Percentiles rank a stretch among this genome's conserved stretches.
These are phyloP conservation scores for Archips crataeganus DNA, from an alignment of 2,888 invertebrate species.

Conservation along the genomic window DNA sequence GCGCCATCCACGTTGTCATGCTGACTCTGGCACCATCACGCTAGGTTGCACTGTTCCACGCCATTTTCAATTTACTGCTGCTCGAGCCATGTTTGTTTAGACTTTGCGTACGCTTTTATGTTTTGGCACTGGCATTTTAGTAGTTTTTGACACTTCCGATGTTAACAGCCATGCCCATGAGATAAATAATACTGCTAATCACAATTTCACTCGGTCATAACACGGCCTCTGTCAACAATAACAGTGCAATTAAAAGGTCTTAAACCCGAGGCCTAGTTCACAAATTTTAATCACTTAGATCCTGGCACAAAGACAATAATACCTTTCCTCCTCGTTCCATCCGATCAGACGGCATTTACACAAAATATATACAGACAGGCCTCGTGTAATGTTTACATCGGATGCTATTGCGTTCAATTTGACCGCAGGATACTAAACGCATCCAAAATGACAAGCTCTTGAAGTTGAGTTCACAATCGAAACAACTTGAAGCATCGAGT, in stretches of 20 bases:
- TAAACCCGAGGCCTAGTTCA: no score
- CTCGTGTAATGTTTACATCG: no score
- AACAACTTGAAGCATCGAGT: no score
- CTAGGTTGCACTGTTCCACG: conserved; percentile 45
- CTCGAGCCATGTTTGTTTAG: neutral
- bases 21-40: conserved; percentile 76
- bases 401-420: no score
- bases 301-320: no score
- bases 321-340: no score
- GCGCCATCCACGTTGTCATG: conserved; percentile 90
- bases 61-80: conserved; percentile 36
- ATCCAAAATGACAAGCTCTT: no score
- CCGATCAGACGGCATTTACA: no score
- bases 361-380: no score
- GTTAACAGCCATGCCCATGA: conserved; percentile 9
- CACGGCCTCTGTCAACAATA: neutral
- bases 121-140: conserved; percentile 35
- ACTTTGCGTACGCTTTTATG: conserved; percentile 13
- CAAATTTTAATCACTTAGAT: no score
- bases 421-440: no score
- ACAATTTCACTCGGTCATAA: neutral
- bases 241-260: neutral
- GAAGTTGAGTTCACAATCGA: no score
- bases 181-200: neutral
- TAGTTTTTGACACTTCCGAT: neutral